phyloP scores from a whole-genome alignment of 2,888 invertebrate genomes.

The Drosophila borborema region DNA sequence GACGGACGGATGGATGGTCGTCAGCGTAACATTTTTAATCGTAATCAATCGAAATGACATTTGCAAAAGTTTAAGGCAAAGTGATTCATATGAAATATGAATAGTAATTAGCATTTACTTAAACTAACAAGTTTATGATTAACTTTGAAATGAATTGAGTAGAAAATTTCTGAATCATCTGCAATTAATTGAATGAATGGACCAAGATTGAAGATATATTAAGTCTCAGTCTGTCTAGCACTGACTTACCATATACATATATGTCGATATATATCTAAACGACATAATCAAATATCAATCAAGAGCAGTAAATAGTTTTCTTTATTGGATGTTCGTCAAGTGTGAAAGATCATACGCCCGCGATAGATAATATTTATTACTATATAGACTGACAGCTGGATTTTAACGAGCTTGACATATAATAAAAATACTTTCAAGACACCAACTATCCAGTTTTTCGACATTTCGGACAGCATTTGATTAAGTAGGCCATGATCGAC shows the following conservation, averaged over 20 bases:
- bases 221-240: not conserved
- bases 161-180: not conserved
- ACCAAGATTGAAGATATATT: not conserved
- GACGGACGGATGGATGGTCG: not conserved
- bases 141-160: not conserved
- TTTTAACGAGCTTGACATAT: conserved; percentile 18
- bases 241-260: not conserved
- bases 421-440: conserved; percentile 17
- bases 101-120: conserved; percentile 16
- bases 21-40: conserved; percentile 58
- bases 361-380: conserved; percentile 6
- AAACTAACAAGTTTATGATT: not conserved
- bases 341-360: not conserved
- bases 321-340: not conserved
- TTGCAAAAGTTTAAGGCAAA: conserved; percentile 42
- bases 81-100: not conserved
- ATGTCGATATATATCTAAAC: not conserved
- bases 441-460: conserved; percentile 2
- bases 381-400: conserved; percentile 1
- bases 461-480: conserved; percentile 19
- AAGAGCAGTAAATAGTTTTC: not conserved
- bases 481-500: conserved; percentile 39
- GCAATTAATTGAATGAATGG: not conserved
- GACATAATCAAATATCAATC: not conserved
- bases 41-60: conserved; percentile 68